Evolutionary conservation across 2,113 vertebrate species (phyloP), one percentile per base, ranked within the genome.

Genomic region (Psilopsiagon aymara): DNA sequence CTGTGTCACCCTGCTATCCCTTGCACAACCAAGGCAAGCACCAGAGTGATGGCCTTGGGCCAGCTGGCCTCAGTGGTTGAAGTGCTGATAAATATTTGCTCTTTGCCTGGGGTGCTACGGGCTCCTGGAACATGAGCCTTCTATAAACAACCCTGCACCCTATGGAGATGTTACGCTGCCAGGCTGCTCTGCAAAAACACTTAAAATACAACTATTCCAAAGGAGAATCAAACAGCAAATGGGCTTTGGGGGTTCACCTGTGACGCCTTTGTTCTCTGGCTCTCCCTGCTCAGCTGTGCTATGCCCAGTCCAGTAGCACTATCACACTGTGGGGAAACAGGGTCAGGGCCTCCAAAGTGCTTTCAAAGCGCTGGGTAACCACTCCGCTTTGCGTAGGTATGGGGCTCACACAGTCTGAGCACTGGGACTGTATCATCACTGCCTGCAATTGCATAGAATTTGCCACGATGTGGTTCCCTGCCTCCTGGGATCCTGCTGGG

Each of bases 31-130:
- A 57, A 70, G 49, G 46, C 81, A 71, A 95, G 37, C 0, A 1
- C 43, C 90, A 85, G 89, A 71, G 84, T 76, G 87, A 87, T 85
- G 90, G 43, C 92, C 77, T 69, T 70, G 78, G 68, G 90, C 84
- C 84, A 94, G 90, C 67, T 92, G 89, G 70, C 62, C 84, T 80
- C 87, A 25, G 35, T 49, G 84, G 78, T 73, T 89, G 44, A n/a
- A 90, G 71, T 35, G 82, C 71, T 93, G 90, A 91, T 90, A 95
- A 94, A 83, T 95, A 96, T 93, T 82, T 95, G 94, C 87, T 89
- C 57, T 93, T 52, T 60, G 87, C 71, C 84, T 77, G 70, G 53
- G 87, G 66, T 94, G 93, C 90, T 53, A 68, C 31, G 0, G 23
- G 23, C 49, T 92, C 52, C 78, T 67, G 59, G 86, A 94, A 78